Base-by-base conservation (phyloP, 2,797 vertebrate genomes). In the Champsocephalus esox region DNA sequence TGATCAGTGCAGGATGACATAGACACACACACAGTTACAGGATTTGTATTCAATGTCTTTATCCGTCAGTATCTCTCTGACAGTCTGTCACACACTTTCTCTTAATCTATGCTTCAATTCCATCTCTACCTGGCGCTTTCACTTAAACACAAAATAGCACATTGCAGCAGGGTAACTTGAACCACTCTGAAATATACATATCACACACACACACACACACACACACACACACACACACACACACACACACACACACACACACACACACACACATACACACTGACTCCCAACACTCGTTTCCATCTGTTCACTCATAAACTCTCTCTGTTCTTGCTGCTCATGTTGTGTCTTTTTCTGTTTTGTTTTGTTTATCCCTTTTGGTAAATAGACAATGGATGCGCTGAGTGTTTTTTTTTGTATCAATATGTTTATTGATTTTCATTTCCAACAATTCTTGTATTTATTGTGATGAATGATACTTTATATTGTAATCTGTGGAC, bases 1-100 rank as follows among this genome's bases (percentile, higher is more conserved):
- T 97, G 97, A 97, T 97, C 83, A 85, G 83, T 68, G 68, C 52
- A 69, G 60, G 54, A 58, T 58, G 41, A 73, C 60, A 61, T 1
- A 28, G 5, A 70, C 62, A 43, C 65, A 65, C 43, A 43, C n/a
- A 72, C 24, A 70, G 38, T 62, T 54, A 60, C 17, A 59, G 12
- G 64, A 13, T 65, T 79, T 45, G 58, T 66, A 57, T 66, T 81
- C 65, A 61, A 14, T 49, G 19, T 64, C 19, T 70, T 74, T 46
- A 38, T 78, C 66, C 41, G 14, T 66, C 45, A 62, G 43, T 57
- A 52, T 78, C 57, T 67, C 14, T 77, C 52, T 48, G 52, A 57
- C 70, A 57, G 43, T 81, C 52, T 82, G 57, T 79, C 28, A 21
- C 28, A 21, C 28, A 51, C 54, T 82, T 68, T 66, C 41, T 32